Conservation (phyloP, 2,797 vertebrate species). For the Paratrypauchen microcephalus region DNA sequence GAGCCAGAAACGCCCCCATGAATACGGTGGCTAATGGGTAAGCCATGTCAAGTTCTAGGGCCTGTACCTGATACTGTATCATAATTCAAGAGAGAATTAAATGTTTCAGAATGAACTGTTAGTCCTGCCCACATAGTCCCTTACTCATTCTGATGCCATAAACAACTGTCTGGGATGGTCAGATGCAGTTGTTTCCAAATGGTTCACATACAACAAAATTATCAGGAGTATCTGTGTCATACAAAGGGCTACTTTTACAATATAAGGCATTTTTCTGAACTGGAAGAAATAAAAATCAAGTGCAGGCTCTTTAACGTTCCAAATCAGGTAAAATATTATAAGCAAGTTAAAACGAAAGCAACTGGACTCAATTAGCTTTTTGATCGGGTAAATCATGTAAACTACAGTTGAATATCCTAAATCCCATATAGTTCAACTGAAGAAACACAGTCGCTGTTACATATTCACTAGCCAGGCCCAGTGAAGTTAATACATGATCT, state of each 20-base stretch:
- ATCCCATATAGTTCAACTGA: constrained; percentile 18
- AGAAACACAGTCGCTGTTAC: constrained; percentile 45
- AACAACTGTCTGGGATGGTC: not conserved
- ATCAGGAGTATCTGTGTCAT: no score
- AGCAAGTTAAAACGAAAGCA: no score
- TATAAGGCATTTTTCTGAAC: not conserved
- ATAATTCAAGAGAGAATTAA: not conserved
- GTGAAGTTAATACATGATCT: constrained; percentile 65
- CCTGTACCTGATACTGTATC: not conserved
- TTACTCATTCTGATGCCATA: not conserved
- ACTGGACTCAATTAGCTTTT: no score
- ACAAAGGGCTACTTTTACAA: not conserved
- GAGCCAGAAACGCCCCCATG: no score
- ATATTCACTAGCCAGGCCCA: constrained; percentile 53
- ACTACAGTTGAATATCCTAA: constrained; percentile 2
- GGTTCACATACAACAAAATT: not conserved
- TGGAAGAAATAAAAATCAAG: constrained; percentile 10
- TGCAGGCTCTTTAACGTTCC: not conserved
- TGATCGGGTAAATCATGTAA: constrained; percentile 2
- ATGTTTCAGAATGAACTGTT: not conserved
- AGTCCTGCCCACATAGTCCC: not conserved
- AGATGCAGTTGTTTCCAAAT: constrained; percentile 3
- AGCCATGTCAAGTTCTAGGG: no score
- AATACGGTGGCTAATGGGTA: no score
- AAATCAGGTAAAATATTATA: constrained; percentile 6